These are phyloP conservation scores for Cerastis leucographa DNA, from an alignment of 2,888 invertebrate genomes.

Conservation along the genomic window DNA sequence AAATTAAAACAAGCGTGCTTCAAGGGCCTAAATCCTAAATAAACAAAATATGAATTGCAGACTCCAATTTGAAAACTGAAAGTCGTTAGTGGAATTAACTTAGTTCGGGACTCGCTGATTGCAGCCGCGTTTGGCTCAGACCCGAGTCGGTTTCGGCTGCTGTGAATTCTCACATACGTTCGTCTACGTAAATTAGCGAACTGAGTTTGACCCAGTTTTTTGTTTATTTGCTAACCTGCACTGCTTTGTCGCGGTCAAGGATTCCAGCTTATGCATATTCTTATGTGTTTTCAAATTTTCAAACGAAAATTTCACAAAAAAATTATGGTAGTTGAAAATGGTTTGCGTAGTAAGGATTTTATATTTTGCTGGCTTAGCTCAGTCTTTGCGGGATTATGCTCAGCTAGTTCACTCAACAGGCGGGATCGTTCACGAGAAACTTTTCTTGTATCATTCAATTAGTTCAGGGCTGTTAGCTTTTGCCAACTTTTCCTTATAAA, in stretches of 20 bases:
- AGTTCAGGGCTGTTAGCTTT: constrained; percentile 26
- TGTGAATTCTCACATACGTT: constrained; percentile 30
- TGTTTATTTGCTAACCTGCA: constrained; percentile 49
- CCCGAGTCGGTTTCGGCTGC: constrained; percentile 29
- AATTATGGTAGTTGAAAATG: constrained; percentile 9
- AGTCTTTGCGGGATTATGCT: constrained; percentile 5
- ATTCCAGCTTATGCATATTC: constrained; percentile 37
- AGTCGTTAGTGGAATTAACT: constrained; percentile 23
- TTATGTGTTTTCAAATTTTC: constrained; percentile 16
- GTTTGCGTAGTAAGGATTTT: constrained; percentile 7
- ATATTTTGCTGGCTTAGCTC: constrained; percentile 5
- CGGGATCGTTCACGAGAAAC: constrained; percentile 19
- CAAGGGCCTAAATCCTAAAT: background rate
- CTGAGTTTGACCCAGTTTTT: constrained; percentile 62
- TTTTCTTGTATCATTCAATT: constrained; percentile 54
- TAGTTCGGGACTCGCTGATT: constrained; percentile 42
- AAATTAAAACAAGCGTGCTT: constrained; percentile 7
- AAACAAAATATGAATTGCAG: constrained; percentile 35
- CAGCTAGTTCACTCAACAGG: constrained; percentile 40
- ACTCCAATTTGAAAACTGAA: constrained; percentile 37
- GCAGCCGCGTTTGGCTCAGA: constrained; percentile 26
- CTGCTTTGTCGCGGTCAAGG: constrained; percentile 61
- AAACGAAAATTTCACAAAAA: background rate
- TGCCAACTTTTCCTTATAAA: constrained; percentile 40
- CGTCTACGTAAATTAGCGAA: constrained; percentile 31